Base-by-base conservation (phyloP, 1,140 invertebrate species). In the Bombus ignitus region DNA sequence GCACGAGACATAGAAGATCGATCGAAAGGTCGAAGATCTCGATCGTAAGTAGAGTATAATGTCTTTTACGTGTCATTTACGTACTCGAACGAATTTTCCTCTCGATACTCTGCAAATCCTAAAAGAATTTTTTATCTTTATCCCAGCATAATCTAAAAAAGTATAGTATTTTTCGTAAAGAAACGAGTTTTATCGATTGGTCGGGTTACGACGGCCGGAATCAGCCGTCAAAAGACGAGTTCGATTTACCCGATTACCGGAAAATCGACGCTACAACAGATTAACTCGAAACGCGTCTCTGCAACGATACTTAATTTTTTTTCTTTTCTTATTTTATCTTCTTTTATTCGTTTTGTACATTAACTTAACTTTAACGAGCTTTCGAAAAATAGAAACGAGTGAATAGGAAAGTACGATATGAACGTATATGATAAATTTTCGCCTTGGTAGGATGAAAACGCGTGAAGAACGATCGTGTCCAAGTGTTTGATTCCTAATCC, bases 121-220 rank as follows among this genome's bases (percentile, higher is more conserved):
- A 53, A 1, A 10, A 15, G 15, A 37, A 68, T 37, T 32, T 68
- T 8, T 68, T 25, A 68, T 32, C 42, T 42, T 9, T n/a, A n/a
- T 86, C 57, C 57, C 66, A 12, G 28, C 3, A 35, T 83, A 74
- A 87, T 59, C 57, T 59, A 42, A 81, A 66, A 68, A 59, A 28
- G n/a, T n/a, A n/a, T 53, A 62, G 3, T 13, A 12, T 28, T 62
- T 28, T 22, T 53, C 32, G 44, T 62, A 83, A 75, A 66, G 78
- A 83, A 88, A 87, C 80, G 87, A 87, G 83, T 87, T 87, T 83
- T 37, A 15, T 22, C 62, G 47, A 53, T 53, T 2, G 47, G 18
- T 53, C 47, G 47, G 15, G 1, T 18, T 47, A 47, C 44, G 44
- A 47, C 44, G 44, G 15, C 5, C 44, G 44, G 15, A 47, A 47